Percentiles rank a stretch among this genome's conserved stretches.
These are phyloP conservation scores for Nothoprocta perdicaria DNA, from an alignment of 2,113 vertebrate genomes.

Conservation along the genomic window DNA sequence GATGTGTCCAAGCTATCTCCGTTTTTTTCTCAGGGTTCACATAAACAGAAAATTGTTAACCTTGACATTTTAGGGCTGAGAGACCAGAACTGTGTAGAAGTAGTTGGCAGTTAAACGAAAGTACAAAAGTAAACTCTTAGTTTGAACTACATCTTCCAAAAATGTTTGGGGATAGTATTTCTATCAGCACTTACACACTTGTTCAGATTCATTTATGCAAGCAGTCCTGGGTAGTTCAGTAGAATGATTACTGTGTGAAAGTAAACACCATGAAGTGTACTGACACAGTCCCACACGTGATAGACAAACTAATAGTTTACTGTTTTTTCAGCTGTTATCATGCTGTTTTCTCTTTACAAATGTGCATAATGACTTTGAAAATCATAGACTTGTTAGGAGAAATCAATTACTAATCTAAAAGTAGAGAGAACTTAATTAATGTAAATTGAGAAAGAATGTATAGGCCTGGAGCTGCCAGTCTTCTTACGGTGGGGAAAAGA, in stretches of 20 bases:
- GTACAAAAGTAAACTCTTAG: neutral
- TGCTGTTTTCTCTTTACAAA: neutral
- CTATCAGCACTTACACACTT: neutral
- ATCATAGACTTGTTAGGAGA: neutral
- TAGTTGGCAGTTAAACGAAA: neutral
- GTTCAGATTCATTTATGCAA: neutral
- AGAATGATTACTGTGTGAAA: neutral
- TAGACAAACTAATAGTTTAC: neutral
- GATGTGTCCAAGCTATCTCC: neutral
- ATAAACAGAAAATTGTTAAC: neutral
- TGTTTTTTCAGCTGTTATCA: neutral
- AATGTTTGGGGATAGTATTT: neutral
- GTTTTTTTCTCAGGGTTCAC: neutral
- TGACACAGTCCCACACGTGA: neutral
- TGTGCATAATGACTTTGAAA: neutral
- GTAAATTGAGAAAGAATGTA: neutral
- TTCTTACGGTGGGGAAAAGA: neutral
- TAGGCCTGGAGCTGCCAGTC: neutral
- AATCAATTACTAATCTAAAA: neutral
- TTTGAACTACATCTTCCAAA: neutral
- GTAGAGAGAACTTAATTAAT: neutral
- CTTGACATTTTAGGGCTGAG: neutral
- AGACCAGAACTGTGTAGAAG: neutral
- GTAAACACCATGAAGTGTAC: neutral
- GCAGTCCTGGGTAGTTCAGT: neutral